Evolutionary conservation across 2,888 invertebrate genomes (phyloP), one percentile per base, ranked within the genome.

Genomic region (Synanthedon andrenaeformis): DNA sequence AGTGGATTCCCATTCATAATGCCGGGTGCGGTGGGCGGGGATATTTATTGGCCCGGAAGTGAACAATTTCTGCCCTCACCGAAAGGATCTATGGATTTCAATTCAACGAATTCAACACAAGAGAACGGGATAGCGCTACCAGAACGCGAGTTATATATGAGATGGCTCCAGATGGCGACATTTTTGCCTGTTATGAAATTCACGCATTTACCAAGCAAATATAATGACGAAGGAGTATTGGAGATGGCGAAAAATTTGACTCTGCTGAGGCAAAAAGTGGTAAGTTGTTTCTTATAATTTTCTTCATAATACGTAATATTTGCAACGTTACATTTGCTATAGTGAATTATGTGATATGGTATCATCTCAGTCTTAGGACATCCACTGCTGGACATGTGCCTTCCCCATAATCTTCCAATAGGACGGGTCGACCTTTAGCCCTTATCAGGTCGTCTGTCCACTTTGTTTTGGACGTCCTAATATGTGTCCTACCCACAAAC

Each of bases 11-110:
- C 97, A 0, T 97, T 97, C 66, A 90, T 97, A 49, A 92, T 98
- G 88, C 96, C 97, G 0, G 97, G 98, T 0, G 94, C 97, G 4
- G 95, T 98, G 0, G 98, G 98, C 0, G 98, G 97, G 0, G 96
- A 96, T 65, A 93, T 93, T 49, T 90, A 91, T 52, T 86, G 92
- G 58, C 90, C 91, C 3, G 89, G 89, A 1, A 83, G 83, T 51
- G 86, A 90, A 14, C 90, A 90, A 56, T 90, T 85, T 67, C 74
- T 84, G 58, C 84, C 86, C 52, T 89, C 77, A 56, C 88, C 89
- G 53, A 90, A 83, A 65, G 90, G 84, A 53, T 80, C 67, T 11
- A 59, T 69, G 52, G 83, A 79, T 42, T 65, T 74, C 59, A 71
- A 67, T 45, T 49, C 59, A 12, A 73, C 67, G 5, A 82, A 79